Evolutionary conservation across 2,888 invertebrate genomes (phyloP), one percentile per base, ranked within the genome.

Genomic region (Galerucella calmariensis): DNA sequence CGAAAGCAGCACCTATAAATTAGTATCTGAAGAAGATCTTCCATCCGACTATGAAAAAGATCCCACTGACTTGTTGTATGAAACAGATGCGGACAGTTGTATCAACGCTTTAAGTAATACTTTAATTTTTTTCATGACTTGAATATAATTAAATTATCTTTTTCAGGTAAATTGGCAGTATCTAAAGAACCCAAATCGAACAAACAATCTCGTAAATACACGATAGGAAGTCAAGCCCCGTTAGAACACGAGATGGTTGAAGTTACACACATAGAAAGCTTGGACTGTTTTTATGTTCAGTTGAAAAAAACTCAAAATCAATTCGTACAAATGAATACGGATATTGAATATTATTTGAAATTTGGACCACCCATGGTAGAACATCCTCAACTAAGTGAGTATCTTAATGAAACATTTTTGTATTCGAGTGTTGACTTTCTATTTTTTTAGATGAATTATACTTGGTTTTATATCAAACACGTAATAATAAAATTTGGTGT

Each of bases 361-460:
- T 76, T 81, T 75, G 81, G 76, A 8, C 76, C 80, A 1, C 72
- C 77, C 8, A 59, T 59, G 6, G 81, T 83, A 0, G 75, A 75
- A 5, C 65, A 78, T 4, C 82, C 82, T 1, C 77, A 82, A 73
- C 62, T 84, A n/a, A 80, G 84, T 84, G 81, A 80, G 81, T 12
- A 73, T 27, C 59, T 58, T 4, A 41, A 24, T 46, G 46, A 46
- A 46, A 35, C 8, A 41, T 8, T 0, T 35, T 35, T 1, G 1
- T 35, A 6, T 35, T 35, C 5, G 35, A 41, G 5, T 41, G 8
- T 41, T 9, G 5, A 41, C 8, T 41, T 41, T 35, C 35, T 27
- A 27, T 27, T 35, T 35, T 6, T 83, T 56, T 86, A 91, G 94
- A 91, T 78, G 89, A 91, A 84, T 85, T 91, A 10, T 94, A 93